Percentiles rank a stretch among this genome's conserved stretches.
Evolutionary conservation across 2,113 vertebrate genomes (phyloP).

Genomic region (Triplophysa siluroides): DNA sequence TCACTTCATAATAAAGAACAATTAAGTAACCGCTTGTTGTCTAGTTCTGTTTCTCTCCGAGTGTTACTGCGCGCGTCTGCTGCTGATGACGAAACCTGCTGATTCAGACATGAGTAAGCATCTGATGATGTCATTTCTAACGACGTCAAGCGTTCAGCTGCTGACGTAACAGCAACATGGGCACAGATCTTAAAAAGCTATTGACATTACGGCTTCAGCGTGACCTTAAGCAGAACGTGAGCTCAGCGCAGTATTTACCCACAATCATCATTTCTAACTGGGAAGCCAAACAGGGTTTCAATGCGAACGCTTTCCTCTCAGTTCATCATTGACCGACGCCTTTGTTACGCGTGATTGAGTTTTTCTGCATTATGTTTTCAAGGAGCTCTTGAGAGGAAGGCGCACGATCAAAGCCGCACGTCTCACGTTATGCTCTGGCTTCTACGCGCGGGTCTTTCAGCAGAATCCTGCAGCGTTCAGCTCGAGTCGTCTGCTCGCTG

Average conservation of each 20-base stretch:
- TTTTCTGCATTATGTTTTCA: conserved; percentile 21
- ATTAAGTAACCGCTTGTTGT: conserved; percentile 55
- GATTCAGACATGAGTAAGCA: conserved; percentile 18
- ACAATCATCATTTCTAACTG: neutral
- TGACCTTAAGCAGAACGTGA: neutral
- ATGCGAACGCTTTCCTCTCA: conserved; percentile 13
- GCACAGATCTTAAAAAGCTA: too few relatives aligned
- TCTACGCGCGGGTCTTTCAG: too few relatives aligned
- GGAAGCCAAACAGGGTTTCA: neutral
- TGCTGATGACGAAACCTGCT: neutral
- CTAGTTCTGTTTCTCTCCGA: conserved; percentile 52
- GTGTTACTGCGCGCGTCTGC: neutral
- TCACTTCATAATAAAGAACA: conserved; percentile 82
- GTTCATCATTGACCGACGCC: conserved; percentile 24
- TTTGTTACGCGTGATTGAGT: conserved; percentile 32
- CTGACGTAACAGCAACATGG: neutral
- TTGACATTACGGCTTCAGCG: neutral
- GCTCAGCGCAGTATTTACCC: neutral
- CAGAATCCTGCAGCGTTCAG: conserved; percentile 55
- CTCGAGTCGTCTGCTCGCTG: conserved; percentile 52
- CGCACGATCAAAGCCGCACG: conserved; percentile 7
- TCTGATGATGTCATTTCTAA: neutral
- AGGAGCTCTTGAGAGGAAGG: conserved; percentile 20
- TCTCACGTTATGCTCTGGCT: too few relatives aligned
- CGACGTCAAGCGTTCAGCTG: neutral